Base-by-base conservation (phyloP, 2,888 invertebrate species). In the Sinhomidia bicolor region DNA sequence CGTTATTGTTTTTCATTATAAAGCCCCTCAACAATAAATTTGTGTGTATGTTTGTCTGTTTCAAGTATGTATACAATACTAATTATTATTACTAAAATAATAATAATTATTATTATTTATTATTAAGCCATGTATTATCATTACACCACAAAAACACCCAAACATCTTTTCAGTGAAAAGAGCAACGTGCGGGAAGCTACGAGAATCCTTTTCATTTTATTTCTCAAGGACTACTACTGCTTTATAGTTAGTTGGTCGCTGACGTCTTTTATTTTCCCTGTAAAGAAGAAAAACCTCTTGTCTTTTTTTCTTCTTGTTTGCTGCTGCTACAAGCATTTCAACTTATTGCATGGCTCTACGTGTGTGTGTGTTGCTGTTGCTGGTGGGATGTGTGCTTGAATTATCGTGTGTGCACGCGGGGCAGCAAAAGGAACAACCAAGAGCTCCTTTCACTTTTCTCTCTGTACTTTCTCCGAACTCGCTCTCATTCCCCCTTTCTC, bases 231-330 rank as follows among this genome's bases (percentile, higher is more conserved):
- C 32, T 9, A 32, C 32, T 32, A n/a, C n/a, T n/a, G n/a, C n/a
- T n/a, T n/a, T n/a, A n/a, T n/a, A n/a, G n/a, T n/a, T n/a, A n/a
- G 32, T 65, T 60, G 65, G 65, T 74, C 44, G 47, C 47, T 74
- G 41, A 74, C 74, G 74, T 47, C 41, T 74, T 74, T 74, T 74
- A 20, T 14, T 44, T 76, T 76, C 47, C 4, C 76, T 10, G 29
- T 10, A 47, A 51, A 76, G 47, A n/a, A n/a, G n/a, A n/a, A n/a
- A n/a, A n/a, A n/a, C 14, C 29, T 12, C 12, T n/a, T n/a, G n/a
- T n/a, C n/a, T n/a, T n/a, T n/a, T n/a, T n/a, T n/a, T n/a, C n/a
- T n/a, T n/a, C n/a, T n/a, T n/a, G n/a, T n/a, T n/a, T n/a, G n/a
- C n/a, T n/a, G n/a, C n/a, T n/a, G n/a, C n/a, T 47, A 47, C 47